These are phyloP conservation scores for Alaudala cheleensis DNA, from an alignment of 2,113 vertebrate species.

Conservation along the genomic window DNA sequence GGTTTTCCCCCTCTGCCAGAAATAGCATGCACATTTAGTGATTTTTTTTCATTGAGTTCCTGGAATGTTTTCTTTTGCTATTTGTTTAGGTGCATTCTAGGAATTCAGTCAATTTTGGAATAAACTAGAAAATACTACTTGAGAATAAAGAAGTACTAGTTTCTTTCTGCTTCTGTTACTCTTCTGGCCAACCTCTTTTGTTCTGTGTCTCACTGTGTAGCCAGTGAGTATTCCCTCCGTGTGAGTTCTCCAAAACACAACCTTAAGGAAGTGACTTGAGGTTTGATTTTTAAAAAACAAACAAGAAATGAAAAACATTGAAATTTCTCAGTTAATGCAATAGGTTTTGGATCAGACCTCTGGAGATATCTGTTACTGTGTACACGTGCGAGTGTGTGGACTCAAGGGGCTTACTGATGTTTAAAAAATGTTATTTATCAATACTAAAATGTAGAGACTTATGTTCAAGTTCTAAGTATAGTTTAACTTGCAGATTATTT, in stretches of 20 bases:
- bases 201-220: not conserved
- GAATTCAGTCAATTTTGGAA: not conserved
- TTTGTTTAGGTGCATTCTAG: not conserved
- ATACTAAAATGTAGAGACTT: not conserved
- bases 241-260: not conserved
- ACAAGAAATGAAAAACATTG: not conserved
- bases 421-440: not conserved
- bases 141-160: not conserved
- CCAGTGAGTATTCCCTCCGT: not conserved
- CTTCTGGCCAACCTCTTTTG: not conserved
- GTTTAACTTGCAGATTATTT: not conserved
- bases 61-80: not conserved
- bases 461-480: not conserved
- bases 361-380: not conserved
- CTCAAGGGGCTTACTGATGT: not conserved
- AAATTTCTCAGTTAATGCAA: not conserved
- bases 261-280: not conserved
- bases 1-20: not conserved
- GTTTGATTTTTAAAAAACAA: not conserved
- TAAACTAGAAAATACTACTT: not conserved
- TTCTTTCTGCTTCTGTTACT: not conserved
- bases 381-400: not conserved
- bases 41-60: not conserved
- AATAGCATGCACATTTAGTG: not conserved
- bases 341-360: not conserved